A percentile compares a stretch with the other conserved stretches of the same genome.
Evolutionary conservation across 2,113 vertebrate genomes (phyloP).

Genomic region (Todiramphus chloris): DNA sequence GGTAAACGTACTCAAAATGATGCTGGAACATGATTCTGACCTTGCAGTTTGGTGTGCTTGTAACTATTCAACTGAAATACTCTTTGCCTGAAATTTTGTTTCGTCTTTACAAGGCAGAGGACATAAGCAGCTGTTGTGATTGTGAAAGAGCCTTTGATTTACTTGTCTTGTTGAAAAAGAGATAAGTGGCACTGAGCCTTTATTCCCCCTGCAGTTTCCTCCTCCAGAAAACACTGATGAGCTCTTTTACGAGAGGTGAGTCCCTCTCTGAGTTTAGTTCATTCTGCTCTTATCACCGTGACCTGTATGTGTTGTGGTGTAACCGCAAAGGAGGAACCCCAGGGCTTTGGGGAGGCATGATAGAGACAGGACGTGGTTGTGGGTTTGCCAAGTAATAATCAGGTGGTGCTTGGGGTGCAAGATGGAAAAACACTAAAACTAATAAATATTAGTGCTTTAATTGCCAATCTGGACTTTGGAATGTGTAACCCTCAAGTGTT

Average conservation of each 20-base stretch:
- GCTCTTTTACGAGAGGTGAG: background rate
- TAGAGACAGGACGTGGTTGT: background rate
- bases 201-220: rapidly evolving
- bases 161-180: rapidly evolving
- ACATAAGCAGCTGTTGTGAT: rapidly evolving
- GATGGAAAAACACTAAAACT: background rate
- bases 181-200: background rate
- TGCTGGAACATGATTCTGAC: background rate
- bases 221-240: background rate
- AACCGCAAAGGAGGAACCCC: background rate
- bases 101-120: background rate
- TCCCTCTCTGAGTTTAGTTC: background rate
- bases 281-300: background rate
- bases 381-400: background rate
- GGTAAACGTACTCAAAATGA: background rate
- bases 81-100: background rate
- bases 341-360: background rate
- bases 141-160: background rate
- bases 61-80: background rate
- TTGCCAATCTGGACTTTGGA: background rate
- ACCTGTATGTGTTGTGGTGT: background rate
- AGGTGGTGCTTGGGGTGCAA: background rate
- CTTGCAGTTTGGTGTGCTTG: background rate
- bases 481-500: background rate
- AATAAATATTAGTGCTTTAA: background rate